These are phyloP conservation scores for Candoia aspera DNA, from an alignment of 2,113 vertebrate species.

Conservation along the genomic window DNA sequence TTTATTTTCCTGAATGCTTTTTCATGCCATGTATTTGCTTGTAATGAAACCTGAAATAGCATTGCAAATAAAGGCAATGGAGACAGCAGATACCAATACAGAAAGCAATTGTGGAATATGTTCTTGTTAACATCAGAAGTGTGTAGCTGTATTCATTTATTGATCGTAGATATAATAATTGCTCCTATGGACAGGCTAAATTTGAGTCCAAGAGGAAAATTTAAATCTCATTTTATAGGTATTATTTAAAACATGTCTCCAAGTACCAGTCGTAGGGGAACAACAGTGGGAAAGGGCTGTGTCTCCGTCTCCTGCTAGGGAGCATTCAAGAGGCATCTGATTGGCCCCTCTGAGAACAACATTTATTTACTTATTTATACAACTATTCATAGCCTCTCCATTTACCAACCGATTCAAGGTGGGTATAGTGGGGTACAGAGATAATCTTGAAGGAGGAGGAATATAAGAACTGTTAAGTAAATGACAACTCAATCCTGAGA, in stretches of 20 bases:
- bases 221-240: neutral
- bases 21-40: neutral
- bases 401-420: neutral
- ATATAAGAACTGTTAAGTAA: neutral
- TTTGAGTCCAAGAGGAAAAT: neutral
- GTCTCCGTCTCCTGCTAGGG: neutral
- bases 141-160: neutral
- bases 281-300: neutral
- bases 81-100: neutral
- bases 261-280: neutral
- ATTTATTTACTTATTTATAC: neutral
- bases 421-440: neutral
- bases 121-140: neutral
- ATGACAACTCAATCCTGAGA: neutral
- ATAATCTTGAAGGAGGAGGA: neutral
- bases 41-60: neutral
- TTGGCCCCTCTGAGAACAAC: neutral
- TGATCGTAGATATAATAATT: neutral
- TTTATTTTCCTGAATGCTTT: conserved; percentile 2
- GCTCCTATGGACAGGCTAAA: neutral
- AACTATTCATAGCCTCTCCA: neutral
- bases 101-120: neutral
- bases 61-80: neutral
- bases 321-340: neutral
- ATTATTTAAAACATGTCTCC: neutral